These are phyloP conservation scores for Oreotragus oreotragus DNA, from an alignment of 2,113 vertebrate genomes.

Conservation along the genomic window DNA sequence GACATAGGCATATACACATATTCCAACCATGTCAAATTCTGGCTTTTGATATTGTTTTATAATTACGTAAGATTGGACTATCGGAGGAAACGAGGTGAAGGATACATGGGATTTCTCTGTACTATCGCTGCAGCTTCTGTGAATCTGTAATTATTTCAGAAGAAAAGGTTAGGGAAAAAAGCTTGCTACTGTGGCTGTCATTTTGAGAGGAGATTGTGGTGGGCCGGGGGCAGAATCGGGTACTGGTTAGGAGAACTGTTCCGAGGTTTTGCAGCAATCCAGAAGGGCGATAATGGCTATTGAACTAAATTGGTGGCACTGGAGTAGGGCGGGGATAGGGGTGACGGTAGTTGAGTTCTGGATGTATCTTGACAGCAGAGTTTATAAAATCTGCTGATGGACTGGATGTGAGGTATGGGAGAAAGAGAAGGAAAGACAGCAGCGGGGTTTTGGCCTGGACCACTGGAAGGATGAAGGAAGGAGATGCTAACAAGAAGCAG, in stretches of 20 bases:
- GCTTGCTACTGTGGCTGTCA: background rate
- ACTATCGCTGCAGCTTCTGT: background rate
- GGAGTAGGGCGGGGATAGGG: background rate
- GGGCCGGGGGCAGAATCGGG: background rate
- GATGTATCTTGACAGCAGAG: background rate
- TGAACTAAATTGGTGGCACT: background rate
- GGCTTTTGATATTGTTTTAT: background rate
- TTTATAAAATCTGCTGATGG: background rate
- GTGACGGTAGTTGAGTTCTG: background rate
- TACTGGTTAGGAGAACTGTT: background rate
- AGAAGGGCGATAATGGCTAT: background rate
- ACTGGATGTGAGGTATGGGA: background rate
- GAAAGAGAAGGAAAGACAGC: background rate
- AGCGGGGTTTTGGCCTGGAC: background rate
- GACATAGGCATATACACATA: background rate
- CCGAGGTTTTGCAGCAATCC: background rate
- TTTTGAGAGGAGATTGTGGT: background rate
- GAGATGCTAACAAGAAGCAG: background rate
- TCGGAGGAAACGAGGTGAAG: background rate
- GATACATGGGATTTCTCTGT: background rate
- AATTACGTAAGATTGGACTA: background rate
- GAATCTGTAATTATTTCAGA: conserved; percentile 5
- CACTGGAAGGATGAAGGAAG: background rate
- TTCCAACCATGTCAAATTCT: background rate
- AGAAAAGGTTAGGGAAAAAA: background rate